These are phyloP conservation scores for Chironomus tepperi DNA, from an alignment of 1,140 invertebrate species.

Conservation along the genomic window DNA sequence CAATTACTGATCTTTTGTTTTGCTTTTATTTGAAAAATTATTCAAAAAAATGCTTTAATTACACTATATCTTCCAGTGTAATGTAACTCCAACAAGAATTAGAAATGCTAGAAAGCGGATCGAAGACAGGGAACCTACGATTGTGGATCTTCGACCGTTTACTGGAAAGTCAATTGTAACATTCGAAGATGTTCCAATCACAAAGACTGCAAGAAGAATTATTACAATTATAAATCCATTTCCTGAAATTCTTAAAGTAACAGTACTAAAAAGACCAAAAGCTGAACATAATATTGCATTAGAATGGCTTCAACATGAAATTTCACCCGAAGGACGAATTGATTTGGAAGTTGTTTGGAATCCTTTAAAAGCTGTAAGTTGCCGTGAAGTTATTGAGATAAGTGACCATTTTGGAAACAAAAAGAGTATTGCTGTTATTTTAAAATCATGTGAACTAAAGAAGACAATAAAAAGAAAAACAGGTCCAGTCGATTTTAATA, in stretches of 20 bases:
- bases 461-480: background rate
- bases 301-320: constrained; percentile 42
- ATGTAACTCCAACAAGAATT: constrained; percentile 34
- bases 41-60: background rate
- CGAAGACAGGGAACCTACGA: constrained; percentile 35
- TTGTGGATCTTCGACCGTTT: constrained; percentile 51
- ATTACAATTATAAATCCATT: constrained; percentile 51
- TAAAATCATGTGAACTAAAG: constrained; percentile 41
- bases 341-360: constrained; percentile 51
- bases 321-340: constrained; percentile 41
- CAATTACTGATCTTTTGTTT: background rate
- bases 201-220: constrained; percentile 42
- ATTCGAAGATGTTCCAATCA: constrained; percentile 53
- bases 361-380: constrained; percentile 46
- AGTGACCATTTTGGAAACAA: constrained; percentile 52
- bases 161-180: constrained; percentile 49
- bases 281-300: constrained; percentile 47
- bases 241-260: constrained; percentile 46
- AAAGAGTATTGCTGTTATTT: constrained; percentile 55
- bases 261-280: constrained; percentile 27
- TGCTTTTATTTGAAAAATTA: background rate
- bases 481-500: background rate
- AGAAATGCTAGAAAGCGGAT: constrained; percentile 32
- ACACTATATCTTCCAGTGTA: constrained; percentile 26
- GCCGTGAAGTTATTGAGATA: constrained; percentile 52